These are phyloP conservation scores for Nasua narica DNA, from an alignment of 2,797 vertebrate species.

Conservation along the genomic window DNA sequence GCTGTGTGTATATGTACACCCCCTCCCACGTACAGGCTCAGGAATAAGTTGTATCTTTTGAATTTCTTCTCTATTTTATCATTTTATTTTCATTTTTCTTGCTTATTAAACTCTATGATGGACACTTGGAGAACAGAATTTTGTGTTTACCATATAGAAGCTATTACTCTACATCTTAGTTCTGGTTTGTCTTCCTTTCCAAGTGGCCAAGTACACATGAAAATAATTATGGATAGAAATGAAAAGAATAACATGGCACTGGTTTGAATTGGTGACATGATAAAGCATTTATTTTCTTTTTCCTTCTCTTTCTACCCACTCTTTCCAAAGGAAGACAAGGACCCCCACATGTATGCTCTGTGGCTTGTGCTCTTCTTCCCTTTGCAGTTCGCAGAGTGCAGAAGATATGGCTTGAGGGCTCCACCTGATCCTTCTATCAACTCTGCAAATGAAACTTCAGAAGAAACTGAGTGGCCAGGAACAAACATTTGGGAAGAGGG, in stretches of 20 bases:
- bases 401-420: too few relatives aligned
- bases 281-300: not conserved
- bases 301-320: not conserved
- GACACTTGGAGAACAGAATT: not conserved
- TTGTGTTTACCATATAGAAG: not conserved
- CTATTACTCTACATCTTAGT: not conserved
- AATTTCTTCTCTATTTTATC: not conserved
- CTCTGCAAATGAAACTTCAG: not conserved
- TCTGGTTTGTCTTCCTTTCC: not conserved
- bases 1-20: accelerated
- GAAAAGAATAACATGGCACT: not conserved
- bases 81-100: not conserved
- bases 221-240: not conserved
- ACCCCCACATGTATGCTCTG: accelerated
- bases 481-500: not conserved
- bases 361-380: not conserved
- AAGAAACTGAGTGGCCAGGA: not conserved
- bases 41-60: not conserved
- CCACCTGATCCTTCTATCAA: not conserved
- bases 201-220: not conserved
- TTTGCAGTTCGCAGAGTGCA: not conserved
- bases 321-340: not conserved
- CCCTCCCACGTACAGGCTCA: accelerated
- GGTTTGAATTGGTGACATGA: not conserved
- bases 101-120: not conserved